Conservation (phyloP, 2,797 vertebrate species). For the Sardinella longiceps region DNA sequence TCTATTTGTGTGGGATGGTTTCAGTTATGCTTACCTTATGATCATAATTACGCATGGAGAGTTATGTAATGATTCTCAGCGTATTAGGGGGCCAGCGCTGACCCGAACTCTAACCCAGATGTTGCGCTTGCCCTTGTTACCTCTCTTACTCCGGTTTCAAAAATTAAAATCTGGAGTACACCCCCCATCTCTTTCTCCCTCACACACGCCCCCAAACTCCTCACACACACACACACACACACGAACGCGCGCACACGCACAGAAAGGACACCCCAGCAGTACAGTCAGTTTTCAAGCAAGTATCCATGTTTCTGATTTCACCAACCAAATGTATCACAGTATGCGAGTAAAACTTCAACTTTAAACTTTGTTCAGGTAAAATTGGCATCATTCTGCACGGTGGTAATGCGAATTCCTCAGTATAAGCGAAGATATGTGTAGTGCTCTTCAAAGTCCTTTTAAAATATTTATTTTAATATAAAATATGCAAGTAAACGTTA, state of each 20-base stretch:
- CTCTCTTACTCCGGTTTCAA: constrained; percentile 32
- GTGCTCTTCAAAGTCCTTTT: not conserved
- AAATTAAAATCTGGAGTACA: not conserved
- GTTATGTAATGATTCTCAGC: constrained; percentile 55
- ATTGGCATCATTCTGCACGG: not conserved
- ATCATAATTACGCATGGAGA: constrained; percentile 48
- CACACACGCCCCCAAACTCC: not conserved
- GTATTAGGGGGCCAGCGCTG: constrained; percentile 25
- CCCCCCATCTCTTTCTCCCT: not conserved
- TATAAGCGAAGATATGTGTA: not conserved
- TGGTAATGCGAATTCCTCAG: not conserved
- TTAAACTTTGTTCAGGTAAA: not conserved
- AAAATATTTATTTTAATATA: not conserved
- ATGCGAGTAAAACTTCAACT: not conserved
- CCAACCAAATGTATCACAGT: not conserved
- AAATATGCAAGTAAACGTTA: not conserved
- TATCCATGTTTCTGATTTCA: not conserved
- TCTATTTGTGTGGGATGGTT: constrained; percentile 46
- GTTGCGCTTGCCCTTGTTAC: constrained; percentile 29
- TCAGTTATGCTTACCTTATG: constrained; percentile 57
- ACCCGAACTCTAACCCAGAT: constrained; percentile 40
- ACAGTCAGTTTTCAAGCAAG: not conserved
- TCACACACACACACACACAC: not conserved
- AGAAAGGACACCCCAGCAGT: too few species aligned
- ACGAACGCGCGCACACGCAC: not conserved